Conservation (phyloP, 1,140 invertebrate genomes). For the Acromyrmex heyeri region DNA sequence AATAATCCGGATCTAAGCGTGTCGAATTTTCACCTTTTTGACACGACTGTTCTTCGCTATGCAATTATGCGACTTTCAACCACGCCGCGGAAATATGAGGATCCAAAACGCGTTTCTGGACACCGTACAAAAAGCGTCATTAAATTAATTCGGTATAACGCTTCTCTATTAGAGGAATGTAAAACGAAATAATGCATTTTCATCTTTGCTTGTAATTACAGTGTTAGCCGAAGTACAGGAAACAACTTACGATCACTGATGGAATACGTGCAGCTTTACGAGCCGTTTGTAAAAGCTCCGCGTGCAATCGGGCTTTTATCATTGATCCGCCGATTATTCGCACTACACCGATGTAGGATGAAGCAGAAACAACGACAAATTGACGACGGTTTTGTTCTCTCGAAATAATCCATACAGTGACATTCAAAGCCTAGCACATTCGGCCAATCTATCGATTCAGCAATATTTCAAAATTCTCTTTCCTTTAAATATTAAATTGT, state of each 20-base stretch:
- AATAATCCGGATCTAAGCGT: neutral
- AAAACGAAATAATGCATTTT: neutral
- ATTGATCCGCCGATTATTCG: slow-evolving; percentile 1
- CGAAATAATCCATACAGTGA: neutral
- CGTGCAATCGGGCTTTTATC: slow-evolving; percentile 1
- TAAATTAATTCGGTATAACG: slow-evolving; percentile 56
- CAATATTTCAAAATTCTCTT: neutral
- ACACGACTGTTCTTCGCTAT: neutral
- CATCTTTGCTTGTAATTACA: slow-evolving; percentile 53
- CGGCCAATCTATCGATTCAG: neutral
- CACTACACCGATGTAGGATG: neutral
- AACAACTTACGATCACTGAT: neutral
- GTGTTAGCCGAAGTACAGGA: neutral
- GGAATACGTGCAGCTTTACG: slow-evolving; percentile 13
- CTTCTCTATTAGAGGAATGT: slow-evolving; percentile 26
- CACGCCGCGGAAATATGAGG: neutral
- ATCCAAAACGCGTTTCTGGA: slow-evolving; percentile 14
- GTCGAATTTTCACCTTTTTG: slow-evolving; percentile 17
- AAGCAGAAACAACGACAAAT: neutral
- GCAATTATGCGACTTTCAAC: slow-evolving; percentile 18
- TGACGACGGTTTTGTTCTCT: neutral
- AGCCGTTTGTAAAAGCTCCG: slow-evolving; percentile 36
- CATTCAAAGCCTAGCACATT: neutral
- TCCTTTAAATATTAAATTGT: slow-evolving; percentile 16
- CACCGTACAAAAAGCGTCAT: slow-evolving; percentile 40